phyloP scores from a whole-genome alignment of 2,113 vertebrate genomes.

The Echinops telfairi region DNA sequence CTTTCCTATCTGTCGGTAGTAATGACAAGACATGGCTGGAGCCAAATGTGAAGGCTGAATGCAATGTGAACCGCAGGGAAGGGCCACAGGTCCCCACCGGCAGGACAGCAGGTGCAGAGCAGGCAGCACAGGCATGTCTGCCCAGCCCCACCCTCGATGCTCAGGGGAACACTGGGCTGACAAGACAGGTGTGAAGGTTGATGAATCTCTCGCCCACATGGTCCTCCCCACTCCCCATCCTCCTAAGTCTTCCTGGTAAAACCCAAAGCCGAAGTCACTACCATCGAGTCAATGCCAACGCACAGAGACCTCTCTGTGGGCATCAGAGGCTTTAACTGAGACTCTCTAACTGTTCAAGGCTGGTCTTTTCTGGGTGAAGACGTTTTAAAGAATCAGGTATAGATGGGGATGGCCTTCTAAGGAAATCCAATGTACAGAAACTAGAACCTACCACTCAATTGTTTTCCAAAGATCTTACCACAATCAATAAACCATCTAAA shows the following conservation, averaged over 20 bases:
- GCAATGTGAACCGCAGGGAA: neutral
- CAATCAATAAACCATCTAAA: too few relatives aligned
- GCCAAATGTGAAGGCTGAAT: constrained; percentile 12
- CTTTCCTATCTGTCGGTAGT: constrained; percentile 56
- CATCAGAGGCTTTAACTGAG: too few relatives aligned
- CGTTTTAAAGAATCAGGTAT: too few relatives aligned
- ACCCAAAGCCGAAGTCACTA: too few relatives aligned
- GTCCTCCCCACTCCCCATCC: neutral
- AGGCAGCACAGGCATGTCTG: neutral
- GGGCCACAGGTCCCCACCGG: neutral
- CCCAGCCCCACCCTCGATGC: neutral
- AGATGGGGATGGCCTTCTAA: too few relatives aligned
- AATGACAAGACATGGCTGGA: constrained; percentile 45
- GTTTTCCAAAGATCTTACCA: too few relatives aligned
- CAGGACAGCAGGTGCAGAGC: neutral
- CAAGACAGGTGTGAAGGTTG: neutral
- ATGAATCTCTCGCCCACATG: neutral
- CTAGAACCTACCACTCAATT: too few relatives aligned
- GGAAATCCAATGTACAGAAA: too few relatives aligned
- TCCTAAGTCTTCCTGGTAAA: neutral
- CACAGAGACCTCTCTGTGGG: too few relatives aligned
- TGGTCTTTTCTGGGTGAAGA: too few relatives aligned
- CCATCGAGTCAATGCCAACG: too few relatives aligned
- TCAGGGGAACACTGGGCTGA: neutral
- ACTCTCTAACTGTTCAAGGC: too few relatives aligned